These are phyloP conservation scores for Ardeotis arabs DNA, from an alignment of 2,113 vertebrate genomes.

Conservation along the genomic window DNA sequence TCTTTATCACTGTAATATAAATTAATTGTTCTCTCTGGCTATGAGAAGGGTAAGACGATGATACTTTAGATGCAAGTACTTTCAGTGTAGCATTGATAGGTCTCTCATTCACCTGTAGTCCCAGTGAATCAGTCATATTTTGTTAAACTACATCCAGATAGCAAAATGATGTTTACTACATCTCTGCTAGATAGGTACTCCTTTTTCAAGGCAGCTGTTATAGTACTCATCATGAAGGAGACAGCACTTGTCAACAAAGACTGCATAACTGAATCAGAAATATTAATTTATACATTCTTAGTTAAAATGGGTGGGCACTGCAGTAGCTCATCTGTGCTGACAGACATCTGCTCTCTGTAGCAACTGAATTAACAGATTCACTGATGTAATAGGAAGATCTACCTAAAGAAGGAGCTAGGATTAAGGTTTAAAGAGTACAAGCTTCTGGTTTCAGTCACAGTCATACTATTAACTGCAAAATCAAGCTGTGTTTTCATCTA, in stretches of 20 bases:
- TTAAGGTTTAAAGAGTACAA: not conserved
- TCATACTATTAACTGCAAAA: not conserved
- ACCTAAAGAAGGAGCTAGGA: not conserved
- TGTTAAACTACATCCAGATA: not conserved
- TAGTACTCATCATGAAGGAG: not conserved
- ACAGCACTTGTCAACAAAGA: not conserved
- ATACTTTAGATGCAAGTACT: not conserved
- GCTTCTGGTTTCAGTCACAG: not conserved
- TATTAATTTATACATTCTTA: not conserved
- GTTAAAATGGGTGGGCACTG: not conserved
- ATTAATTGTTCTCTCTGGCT: not conserved
- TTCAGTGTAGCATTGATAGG: not conserved
- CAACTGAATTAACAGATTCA: not conserved
- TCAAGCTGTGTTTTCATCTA: slow-evolving; percentile 21
- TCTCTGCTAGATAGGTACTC: not conserved
- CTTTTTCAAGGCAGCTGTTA: not conserved
- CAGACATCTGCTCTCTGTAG: not conserved
- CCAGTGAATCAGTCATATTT: not conserved
- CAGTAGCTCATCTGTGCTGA: not conserved
- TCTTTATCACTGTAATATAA: not conserved
- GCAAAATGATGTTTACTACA: not conserved
- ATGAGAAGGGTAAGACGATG: not conserved
- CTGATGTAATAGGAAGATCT: not conserved
- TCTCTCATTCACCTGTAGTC: not conserved
- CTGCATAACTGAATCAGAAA: not conserved